phyloP scores from a whole-genome alignment of 1,140 invertebrate genomes.

The Leguminivora glycinivorella region DNA sequence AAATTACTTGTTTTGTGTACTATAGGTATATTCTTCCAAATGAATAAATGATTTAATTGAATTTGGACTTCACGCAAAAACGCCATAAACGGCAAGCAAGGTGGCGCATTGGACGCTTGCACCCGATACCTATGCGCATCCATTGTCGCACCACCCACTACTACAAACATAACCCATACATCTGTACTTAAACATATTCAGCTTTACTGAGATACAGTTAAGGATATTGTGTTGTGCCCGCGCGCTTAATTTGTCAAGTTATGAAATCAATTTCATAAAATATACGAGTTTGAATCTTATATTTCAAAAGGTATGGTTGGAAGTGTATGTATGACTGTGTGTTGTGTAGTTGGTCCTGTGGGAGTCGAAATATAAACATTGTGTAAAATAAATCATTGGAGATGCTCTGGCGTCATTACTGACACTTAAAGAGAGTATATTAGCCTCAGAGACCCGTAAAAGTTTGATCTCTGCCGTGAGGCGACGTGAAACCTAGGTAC shows the following conservation, averaged over 20 bases:
- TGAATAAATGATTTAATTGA: too few species aligned
- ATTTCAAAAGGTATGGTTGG: background rate
- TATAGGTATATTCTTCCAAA: too few species aligned
- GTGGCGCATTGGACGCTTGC: constrained; percentile 46
- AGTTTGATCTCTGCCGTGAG: background rate
- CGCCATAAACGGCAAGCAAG: constrained; percentile 41
- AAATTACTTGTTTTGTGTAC: too few species aligned
- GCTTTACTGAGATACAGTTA: constrained; percentile 32
- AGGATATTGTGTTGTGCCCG: background rate
- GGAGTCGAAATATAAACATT: constrained; percentile 54
- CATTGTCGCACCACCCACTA: constrained; percentile 42
- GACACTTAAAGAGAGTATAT: background rate
- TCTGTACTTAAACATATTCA: background rate
- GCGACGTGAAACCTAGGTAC: too few species aligned
- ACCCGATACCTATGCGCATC: constrained; percentile 52
- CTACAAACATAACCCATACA: background rate
- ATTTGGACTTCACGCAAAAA: too few species aligned
- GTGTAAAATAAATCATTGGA: constrained; percentile 68
- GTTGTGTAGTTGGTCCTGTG: constrained; percentile 42
- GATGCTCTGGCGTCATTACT: constrained; percentile 41
- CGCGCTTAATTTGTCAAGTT: constrained; percentile 36
- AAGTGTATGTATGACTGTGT: background rate
- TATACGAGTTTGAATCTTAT: constrained; percentile 33
- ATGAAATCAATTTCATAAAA: constrained; percentile 33
- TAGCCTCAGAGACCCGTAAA: background rate